Conservation (phyloP, 2,113 vertebrate genomes). For the Bufo gargarizans region DNA sequence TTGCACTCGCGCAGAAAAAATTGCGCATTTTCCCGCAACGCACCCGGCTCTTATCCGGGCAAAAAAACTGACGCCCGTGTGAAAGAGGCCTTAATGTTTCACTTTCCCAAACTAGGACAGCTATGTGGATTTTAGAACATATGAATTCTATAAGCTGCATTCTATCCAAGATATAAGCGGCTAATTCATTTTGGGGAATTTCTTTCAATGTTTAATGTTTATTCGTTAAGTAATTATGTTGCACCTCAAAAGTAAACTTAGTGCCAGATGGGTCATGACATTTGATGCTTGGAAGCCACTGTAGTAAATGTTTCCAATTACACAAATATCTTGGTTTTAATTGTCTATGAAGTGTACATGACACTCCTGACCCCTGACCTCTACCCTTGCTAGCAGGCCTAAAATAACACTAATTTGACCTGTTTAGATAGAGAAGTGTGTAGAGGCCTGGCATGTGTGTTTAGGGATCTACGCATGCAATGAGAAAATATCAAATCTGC, state of each 20-base stretch:
- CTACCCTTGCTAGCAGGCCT: slow-evolving; percentile 9
- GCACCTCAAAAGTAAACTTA: slow-evolving; percentile 20
- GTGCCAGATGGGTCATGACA: slow-evolving; percentile 39
- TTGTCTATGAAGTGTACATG: slow-evolving; percentile 29
- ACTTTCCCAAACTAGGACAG: background rate
- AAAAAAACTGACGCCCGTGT: too few relatives aligned
- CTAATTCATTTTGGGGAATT: background rate
- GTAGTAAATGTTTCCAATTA: slow-evolving; percentile 41
- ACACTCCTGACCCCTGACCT: slow-evolving; percentile 28
- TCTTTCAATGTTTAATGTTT: background rate
- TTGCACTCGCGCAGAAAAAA: too few relatives aligned
- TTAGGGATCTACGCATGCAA: background rate
- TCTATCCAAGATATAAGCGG: background rate
- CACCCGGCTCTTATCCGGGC: too few relatives aligned
- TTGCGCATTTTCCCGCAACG: too few relatives aligned
- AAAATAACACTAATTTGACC: slow-evolving; percentile 35
- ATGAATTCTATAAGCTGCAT: background rate
- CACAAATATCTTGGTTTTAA: slow-evolving; percentile 46
- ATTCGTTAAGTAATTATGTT: slow-evolving; percentile 15
- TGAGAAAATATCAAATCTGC: background rate
- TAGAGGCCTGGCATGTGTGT: background rate
- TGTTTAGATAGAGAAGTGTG: slow-evolving; percentile 28
- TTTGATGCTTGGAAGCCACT: slow-evolving; percentile 7
- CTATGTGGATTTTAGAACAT: background rate
- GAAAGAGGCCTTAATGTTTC: background rate